Percentiles rank a stretch among this genome's conserved stretches.
phyloP scores from a whole-genome alignment of 2,888 invertebrate species.

The Drosophila neotestacea region DNA sequence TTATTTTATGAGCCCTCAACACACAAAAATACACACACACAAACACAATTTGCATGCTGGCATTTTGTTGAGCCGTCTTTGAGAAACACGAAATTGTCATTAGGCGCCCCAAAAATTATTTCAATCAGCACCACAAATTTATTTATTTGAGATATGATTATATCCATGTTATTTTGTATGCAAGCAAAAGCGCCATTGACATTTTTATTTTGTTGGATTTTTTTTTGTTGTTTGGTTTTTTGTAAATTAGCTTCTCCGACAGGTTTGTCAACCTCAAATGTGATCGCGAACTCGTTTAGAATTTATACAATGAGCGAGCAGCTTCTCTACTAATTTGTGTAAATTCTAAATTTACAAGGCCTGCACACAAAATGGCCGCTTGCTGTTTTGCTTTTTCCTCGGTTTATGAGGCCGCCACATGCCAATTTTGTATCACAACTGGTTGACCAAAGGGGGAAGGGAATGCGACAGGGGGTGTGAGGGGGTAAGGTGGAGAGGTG shows the following conservation, averaged over 20 bases:
- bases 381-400: constrained; percentile 33
- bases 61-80: constrained; percentile 63
- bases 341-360: constrained; percentile 63
- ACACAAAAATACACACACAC: constrained; percentile 47
- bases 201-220: constrained; percentile 32
- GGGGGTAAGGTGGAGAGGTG: constrained; percentile 12
- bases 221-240: constrained; percentile 21
- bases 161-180: constrained; percentile 39
- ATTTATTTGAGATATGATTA: constrained; percentile 34
- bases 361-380: constrained; percentile 69
- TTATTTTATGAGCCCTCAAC: constrained; percentile 66
- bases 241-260: constrained; percentile 57
- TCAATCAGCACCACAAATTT: constrained; percentile 12
- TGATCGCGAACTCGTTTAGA: constrained; percentile 59
- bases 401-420: constrained; percentile 64
- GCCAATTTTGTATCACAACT: constrained; percentile 53
- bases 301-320: constrained; percentile 60
- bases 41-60: constrained; percentile 66
- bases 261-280: constrained; percentile 61
- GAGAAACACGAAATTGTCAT: constrained; percentile 74
- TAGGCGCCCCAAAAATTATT: constrained; percentile 52
- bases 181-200: constrained; percentile 51
- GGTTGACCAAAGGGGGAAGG: neutral
- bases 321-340: constrained; percentile 67
- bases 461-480: neutral